phyloP scores from a whole-genome alignment of 2,797 vertebrate species.

The Aselliscus stoliczkanus region DNA sequence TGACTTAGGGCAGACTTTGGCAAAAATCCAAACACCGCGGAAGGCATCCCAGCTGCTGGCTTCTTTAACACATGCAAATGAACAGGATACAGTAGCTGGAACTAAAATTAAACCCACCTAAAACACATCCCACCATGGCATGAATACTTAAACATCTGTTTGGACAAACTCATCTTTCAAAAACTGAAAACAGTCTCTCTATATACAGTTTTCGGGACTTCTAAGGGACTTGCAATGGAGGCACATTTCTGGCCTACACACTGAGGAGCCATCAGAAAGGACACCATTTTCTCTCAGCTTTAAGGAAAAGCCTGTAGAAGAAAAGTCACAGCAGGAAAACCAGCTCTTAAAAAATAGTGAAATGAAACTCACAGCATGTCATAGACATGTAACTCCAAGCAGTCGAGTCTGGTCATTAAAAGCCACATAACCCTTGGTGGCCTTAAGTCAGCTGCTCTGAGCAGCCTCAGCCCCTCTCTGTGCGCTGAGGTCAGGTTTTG shows the following conservation, averaged over 20 bases:
- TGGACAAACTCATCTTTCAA: neutral
- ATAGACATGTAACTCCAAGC: neutral
- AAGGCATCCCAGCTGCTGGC: conserved; percentile 18
- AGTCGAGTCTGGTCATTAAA: neutral
- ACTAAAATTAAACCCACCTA: conserved; percentile 22
- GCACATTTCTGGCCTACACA: accelerated
- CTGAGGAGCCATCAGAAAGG: neutral
- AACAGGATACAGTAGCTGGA: neutral
- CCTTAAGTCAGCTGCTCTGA: neutral
- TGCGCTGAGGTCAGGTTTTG: neutral
- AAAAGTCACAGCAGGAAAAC: neutral
- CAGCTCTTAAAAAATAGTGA: neutral
- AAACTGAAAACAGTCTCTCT: neutral
- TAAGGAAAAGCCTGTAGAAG: too few species aligned
- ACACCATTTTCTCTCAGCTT: neutral
- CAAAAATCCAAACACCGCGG: neutral
- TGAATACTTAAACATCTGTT: conserved; percentile 13
- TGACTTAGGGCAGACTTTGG: neutral
- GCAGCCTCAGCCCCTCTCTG: neutral
- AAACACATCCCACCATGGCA: neutral
- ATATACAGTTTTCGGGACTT: neutral
- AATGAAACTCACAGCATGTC: neutral
- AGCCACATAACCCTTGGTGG: neutral
- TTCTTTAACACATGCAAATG: conserved; percentile 2
- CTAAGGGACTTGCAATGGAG: neutral